Base-by-base conservation (phyloP, 2,888 invertebrate genomes). In the Pseudanteris insignis region DNA sequence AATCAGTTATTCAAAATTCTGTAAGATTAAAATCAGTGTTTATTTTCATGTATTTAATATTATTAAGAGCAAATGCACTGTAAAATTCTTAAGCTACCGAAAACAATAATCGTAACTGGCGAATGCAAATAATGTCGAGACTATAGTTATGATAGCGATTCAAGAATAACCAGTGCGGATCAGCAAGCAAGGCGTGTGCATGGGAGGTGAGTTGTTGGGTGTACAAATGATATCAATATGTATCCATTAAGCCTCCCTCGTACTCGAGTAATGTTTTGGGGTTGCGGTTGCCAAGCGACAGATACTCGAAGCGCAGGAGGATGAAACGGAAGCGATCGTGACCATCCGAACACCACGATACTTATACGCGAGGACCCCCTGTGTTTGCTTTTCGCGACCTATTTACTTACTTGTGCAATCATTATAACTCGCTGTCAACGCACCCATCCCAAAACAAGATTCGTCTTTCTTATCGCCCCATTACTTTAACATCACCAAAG, bases 211-310 rank as follows among this genome's bases (percentile, higher is more conserved):
- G 38, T 63, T 60, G 63, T 59, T 59, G 67, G 63, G 66, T 64
- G 68, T 72, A 69, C 70, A 70, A 75, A 74, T 71, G 72, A 72
- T 73, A 74, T 75, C 72, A 71, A 75, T 74, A 75, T 75, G 71
- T 74, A 75, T 72, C 74, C 73, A 74, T 74, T 73, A 72, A 70
- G 68, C 55, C 37, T 64, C 58, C 65, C 65, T 64, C 57, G 61
- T 51, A 51, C 55, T 55, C 61, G 33, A 50, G 59, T 65, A 63
- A 57, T 57, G 55, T 51, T 62, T 61, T 57, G 59, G 59, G 66
- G 60, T 60, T 67, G 68, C 53, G 68, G 68, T 68, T 70, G 70
- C 70, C 60, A 68, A 47, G 68, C 70, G 67, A 70, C 70, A 57
- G 43, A 51, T 48, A 54, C 28, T 50, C 60, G 61, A 44, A 40